phyloP scores from a whole-genome alignment of 1,140 invertebrate species.

The Pentalonia nigronervosa region DNA sequence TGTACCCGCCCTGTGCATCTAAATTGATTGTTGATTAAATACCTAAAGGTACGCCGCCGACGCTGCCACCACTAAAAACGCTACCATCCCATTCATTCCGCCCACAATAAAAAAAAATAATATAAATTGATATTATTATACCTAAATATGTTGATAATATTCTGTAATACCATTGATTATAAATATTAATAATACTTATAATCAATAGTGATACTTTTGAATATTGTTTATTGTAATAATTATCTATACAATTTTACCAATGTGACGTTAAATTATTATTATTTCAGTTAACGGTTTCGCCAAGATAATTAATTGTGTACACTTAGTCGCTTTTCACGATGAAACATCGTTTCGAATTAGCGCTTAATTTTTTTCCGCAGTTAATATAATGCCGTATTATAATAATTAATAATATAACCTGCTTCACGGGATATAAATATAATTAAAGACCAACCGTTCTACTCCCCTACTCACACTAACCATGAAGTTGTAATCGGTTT shows the following conservation, averaged over 20 bases:
- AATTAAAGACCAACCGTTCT: background rate
- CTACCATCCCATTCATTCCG: background rate
- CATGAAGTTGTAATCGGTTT: background rate
- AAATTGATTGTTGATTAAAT: constrained; percentile 32
- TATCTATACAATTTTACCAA: background rate
- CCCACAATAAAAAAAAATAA: background rate
- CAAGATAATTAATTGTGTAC: background rate
- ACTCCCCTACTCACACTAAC: background rate
- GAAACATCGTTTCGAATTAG: constrained; percentile 5
- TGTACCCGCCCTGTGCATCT: background rate
- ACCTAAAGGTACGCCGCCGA: background rate
- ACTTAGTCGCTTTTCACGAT: background rate
- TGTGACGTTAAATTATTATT: background rate
- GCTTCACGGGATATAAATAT: background rate
- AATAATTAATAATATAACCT: constrained; percentile 28
- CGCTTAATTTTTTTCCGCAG: background rate
- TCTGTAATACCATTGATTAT: background rate
- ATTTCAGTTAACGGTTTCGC: background rate
- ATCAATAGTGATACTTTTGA: background rate
- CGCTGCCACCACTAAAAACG: background rate
- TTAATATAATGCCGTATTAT: background rate
- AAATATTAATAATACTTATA: too few relatives aligned
- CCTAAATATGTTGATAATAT: background rate
- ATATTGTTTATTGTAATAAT: background rate
- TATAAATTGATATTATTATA: background rate